Evolutionary conservation across 2,888 invertebrate species (phyloP), one percentile per base, ranked within the genome.

Genomic region (Phyllotreta striolata): DNA sequence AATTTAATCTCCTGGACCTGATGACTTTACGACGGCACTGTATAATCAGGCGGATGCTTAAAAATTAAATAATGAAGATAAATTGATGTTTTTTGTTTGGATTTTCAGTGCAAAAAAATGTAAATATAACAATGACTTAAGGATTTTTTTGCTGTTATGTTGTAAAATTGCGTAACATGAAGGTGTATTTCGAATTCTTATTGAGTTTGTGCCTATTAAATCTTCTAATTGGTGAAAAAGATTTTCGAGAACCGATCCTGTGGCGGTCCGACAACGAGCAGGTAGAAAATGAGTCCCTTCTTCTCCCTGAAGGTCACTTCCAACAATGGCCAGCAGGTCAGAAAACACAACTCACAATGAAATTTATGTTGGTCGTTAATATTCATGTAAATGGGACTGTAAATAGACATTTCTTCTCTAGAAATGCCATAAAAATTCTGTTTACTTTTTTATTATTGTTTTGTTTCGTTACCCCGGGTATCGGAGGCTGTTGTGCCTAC

Each of bases 361-460:
- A 74, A 74, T 75, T 73, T 74, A 73, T 74, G 73, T 71, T 64
- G 67, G 72, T 73, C 73, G 71, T 73, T 74, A 73, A 73, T 71
- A 74, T 75, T 75, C 74, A 71, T 66, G 70, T 68, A 73, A 70
- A 70, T 67, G 66, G 69, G 64, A 69, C 67, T 69, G 73, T 73
- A 73, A 73, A 73, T 71, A 73, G 71, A 72, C 63, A 62, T 71
- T 69, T 70, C 68, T 70, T 64, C 67, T 69, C 70, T 70, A 67
- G 66, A 68, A 69, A 66, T 66, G 64, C 66, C 66, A 70, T 71
- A 66, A 67, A 71, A 70, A 72, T 69, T 67, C 64, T 70, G 65
- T 69, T 70, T 72, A 66, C 62, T 70, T 68, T 67, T 71, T 68
- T 67, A 66, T 65, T 66, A 63, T 70, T 67, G 59, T 66, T 64